Conservation (phyloP, 2,113 vertebrate genomes). For the Puma concolor region DNA sequence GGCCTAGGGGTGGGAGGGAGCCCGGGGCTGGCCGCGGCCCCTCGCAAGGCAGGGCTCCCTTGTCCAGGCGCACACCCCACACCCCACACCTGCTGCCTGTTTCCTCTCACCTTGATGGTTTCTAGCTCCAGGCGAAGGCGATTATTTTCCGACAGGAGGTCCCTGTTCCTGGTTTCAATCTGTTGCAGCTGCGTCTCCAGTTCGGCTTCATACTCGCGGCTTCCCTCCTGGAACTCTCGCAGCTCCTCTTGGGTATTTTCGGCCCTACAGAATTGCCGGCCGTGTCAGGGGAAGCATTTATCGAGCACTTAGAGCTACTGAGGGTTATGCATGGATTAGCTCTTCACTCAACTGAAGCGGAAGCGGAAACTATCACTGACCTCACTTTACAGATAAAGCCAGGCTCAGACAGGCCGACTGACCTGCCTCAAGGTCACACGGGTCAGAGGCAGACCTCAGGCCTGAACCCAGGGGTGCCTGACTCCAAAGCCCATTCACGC, state of each 20-base stretch:
- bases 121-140: slow-evolving; percentile 93
- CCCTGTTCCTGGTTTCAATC: slow-evolving; percentile 93
- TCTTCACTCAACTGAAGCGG: neutral
- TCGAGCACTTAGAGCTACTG: accelerated
- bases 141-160: slow-evolving; percentile 92
- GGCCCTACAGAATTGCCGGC: slow-evolving; percentile 86
- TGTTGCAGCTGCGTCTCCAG: slow-evolving; percentile 96
- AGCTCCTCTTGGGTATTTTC: slow-evolving; percentile 93
- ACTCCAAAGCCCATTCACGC: neutral
- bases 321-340: accelerated
- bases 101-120: slow-evolving; percentile 89
- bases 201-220: slow-evolving; percentile 97
- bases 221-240: slow-evolving; percentile 97
- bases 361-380: neutral
- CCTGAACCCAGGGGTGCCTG: neutral
- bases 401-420: neutral
- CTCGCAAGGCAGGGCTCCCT: neutral
- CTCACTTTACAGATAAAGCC: neutral
- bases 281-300: neutral
- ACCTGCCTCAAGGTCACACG: neutral
- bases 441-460: neutral
- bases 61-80: accelerated
- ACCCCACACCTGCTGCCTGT: accelerated
- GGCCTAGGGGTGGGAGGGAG: neutral
- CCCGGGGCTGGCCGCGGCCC: neutral